A percentile compares a stretch with the other conserved stretches of the same genome.
phyloP scores from a whole-genome alignment of 2,113 vertebrate species.

The Ploceus nigricollis region DNA sequence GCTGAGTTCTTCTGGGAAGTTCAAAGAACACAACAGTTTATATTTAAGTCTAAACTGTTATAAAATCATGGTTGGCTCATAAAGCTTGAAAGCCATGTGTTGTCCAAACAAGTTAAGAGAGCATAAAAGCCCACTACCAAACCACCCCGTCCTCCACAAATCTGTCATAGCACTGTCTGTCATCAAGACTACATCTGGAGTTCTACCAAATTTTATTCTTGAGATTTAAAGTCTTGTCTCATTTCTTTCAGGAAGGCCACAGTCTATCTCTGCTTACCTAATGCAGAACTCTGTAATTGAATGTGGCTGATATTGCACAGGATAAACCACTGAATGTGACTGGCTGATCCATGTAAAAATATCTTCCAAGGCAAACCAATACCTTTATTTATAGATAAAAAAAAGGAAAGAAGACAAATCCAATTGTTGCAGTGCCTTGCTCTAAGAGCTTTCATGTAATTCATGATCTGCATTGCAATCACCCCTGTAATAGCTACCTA shows the following conservation, averaged over 20 bases:
- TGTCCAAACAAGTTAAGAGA: neutral
- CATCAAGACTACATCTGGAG: neutral
- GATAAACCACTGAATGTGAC: neutral
- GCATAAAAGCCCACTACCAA: neutral
- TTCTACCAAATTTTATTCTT: neutral
- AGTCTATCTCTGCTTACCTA: slow-evolving; percentile 6
- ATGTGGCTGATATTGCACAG: neutral
- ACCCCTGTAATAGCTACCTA: neutral
- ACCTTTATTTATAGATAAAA: neutral
- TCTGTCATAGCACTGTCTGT: neutral
- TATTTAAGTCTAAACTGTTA: neutral
- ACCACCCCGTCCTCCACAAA: neutral
- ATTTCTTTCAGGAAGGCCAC: neutral
- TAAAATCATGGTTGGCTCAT: neutral
- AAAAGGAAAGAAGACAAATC: neutral
- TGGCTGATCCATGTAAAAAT: neutral
- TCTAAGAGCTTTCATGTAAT: neutral
- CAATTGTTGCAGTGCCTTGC: neutral
- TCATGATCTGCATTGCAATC: neutral
- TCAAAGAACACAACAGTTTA: neutral
- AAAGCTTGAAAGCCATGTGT: neutral
- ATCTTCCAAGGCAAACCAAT: neutral
- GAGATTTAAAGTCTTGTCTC: neutral
- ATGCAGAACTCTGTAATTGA: neutral
- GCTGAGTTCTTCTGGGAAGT: neutral